A percentile compares a stretch with the other conserved stretches of the same genome.
phyloP scores from a whole-genome alignment of 1,140 invertebrate species.

The Drosophila arawakana region DNA sequence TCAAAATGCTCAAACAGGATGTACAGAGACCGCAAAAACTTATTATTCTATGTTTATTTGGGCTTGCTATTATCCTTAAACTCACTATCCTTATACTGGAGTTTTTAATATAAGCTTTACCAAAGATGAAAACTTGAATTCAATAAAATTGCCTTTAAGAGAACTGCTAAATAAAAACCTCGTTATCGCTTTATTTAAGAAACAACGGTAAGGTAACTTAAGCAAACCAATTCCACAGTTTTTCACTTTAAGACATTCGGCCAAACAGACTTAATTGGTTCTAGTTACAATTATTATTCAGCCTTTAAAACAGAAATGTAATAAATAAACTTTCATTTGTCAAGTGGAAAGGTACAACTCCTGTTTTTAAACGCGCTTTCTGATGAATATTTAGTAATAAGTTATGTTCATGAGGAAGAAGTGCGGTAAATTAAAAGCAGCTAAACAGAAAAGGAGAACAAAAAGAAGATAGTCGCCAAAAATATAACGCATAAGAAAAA shows the following conservation, averaged over 20 bases:
- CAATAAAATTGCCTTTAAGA: no score
- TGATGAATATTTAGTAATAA: slow-evolving; percentile 70
- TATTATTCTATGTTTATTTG: slow-evolving; percentile 49
- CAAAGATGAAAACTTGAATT: no score
- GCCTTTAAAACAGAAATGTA: neutral
- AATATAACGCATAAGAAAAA: neutral
- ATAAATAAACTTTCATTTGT: neutral
- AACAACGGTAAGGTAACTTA: no score
- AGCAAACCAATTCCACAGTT: slow-evolving; percentile 37
- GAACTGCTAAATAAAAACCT: slow-evolving; percentile 39
- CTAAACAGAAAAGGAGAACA: slow-evolving; percentile 12
- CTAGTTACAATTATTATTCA: slow-evolving; percentile 42
- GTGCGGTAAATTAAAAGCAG: neutral
- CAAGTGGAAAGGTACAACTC: slow-evolving; percentile 19
- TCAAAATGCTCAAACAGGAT: slow-evolving; percentile 15
- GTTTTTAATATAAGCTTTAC: slow-evolving; percentile 9
- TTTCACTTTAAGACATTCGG: neutral
- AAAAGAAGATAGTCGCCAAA: neutral
- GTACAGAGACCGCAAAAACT: slow-evolving; percentile 41
- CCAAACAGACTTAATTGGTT: slow-evolving; percentile 63
- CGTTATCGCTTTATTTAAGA: slow-evolving; percentile 63
- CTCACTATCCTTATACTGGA: slow-evolving; percentile 57
- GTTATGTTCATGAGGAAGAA: slow-evolving; percentile 35
- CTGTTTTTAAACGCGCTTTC: slow-evolving; percentile 51
- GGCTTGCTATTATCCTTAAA: slow-evolving; percentile 52